phyloP scores from a whole-genome alignment of 2,113 vertebrate species.

The Cacatua alba region DNA sequence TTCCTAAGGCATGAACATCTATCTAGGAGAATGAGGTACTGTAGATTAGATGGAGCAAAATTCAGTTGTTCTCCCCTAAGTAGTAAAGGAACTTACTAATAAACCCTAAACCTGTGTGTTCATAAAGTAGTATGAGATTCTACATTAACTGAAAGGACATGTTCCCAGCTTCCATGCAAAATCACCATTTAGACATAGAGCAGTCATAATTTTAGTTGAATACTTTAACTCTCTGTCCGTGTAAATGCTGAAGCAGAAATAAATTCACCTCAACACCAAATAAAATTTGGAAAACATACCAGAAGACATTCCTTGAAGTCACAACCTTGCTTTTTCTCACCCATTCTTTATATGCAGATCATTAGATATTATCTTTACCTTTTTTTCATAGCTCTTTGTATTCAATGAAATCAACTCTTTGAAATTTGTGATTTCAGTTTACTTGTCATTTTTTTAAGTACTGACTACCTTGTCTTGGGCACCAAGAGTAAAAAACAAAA shows the following conservation, averaged over 20 bases:
- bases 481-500: too few species aligned
- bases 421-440: background rate
- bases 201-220: background rate
- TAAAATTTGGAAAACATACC: background rate
- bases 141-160: background rate
- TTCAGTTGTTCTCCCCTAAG: background rate
- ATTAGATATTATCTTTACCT: background rate
- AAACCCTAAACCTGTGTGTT: background rate
- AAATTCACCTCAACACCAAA: background rate
- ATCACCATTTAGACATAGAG: background rate
- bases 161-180: background rate
- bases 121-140: background rate
- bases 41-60: background rate
- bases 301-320: background rate
- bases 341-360: background rate
- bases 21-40: accelerated
- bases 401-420: background rate
- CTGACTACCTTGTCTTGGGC: too few species aligned
- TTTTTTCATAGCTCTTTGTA: background rate
- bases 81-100: background rate
- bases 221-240: accelerated
- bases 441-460: too few species aligned
- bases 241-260: background rate
- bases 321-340: background rate
- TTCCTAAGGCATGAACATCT: background rate